Base-by-base conservation (phyloP, 2,888 invertebrate species). In the Steinernema scapterisci region DNA sequence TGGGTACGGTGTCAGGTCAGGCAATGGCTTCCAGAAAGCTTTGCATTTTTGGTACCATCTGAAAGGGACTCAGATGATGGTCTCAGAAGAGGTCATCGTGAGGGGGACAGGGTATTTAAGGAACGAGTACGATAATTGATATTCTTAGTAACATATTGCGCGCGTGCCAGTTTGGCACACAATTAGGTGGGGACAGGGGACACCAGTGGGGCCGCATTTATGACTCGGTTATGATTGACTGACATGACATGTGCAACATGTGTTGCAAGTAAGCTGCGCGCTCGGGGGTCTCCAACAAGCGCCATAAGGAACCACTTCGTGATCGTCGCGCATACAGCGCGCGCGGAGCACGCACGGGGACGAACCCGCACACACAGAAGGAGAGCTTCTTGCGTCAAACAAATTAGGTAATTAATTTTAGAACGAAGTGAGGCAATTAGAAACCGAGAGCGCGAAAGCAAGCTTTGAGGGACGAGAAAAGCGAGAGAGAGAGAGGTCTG, bases 21-120 rank as follows among this genome's bases (percentile, higher is more conserved):
- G 81, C 21, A 79, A 72, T 5, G 84, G 84, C n/a, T 78, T 78
- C 84, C 84, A 84, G 25, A 82, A 77, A 9, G 44, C 74, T 38
- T 81, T 81, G 75, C 84, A 84, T 71, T 84, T 84, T 31, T 78
- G 78, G 71, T 78, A 81, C 84, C 84, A 84, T 76, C 83, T 82
- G 54, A 70, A 63, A 23, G 11, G n/a, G n/a, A n/a, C n/a, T n/a
- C n/a, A n/a, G n/a, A n/a, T n/a, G 63, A 48, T 16, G 13, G 6
- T 48, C 48, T 48, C 13, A 7, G 31, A 13, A 25, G 21, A 63
- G 31, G 16, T 9, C 38, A 38, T n/a, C 38, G 3, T 38, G 5
- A 38, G 38, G 38, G 38, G 9, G n/a, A n/a, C n/a, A 38, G 9
- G 38, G 38, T 38, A 3, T 38, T 38, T 38, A 38, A 38, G 38